phyloP scores from a whole-genome alignment of 2,113 vertebrate genomes.

The Oreamnos americanus region DNA sequence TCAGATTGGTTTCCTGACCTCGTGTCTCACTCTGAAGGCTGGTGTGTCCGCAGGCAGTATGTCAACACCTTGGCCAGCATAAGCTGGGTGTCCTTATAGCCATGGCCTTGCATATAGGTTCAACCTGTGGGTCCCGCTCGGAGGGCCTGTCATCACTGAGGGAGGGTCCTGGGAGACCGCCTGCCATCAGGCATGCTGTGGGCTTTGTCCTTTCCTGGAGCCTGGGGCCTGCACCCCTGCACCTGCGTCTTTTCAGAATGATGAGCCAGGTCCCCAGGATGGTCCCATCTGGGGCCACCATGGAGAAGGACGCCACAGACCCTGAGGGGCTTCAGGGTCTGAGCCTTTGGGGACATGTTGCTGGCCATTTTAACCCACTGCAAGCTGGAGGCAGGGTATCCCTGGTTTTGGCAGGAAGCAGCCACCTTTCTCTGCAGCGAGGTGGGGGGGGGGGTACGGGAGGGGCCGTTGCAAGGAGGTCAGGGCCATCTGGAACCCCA shows the following conservation, averaged over 20 bases:
- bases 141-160: not conserved
- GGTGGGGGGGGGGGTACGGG: accelerated
- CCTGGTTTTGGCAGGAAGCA: not conserved
- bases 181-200: accelerated
- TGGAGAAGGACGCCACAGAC: accelerated
- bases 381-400: not conserved
- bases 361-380: not conserved
- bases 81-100: not conserved
- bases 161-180: accelerated
- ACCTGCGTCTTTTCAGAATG: not conserved
- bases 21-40: not conserved
- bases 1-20: not conserved
- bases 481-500: not conserved
- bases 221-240: not conserved
- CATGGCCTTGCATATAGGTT: not conserved
- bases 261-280: not conserved
- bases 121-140: accelerated
- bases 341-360: not conserved
- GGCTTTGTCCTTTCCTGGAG: not conserved
- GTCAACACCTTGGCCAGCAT: accelerated
- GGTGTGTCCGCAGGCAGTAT: accelerated
- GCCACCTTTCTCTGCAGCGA: not conserved
- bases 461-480: not conserved
- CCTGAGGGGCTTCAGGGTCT: not conserved
- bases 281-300: too few relatives aligned